Conservation (phyloP, 2,113 vertebrate genomes). For the Chloebia gouldiae region DNA sequence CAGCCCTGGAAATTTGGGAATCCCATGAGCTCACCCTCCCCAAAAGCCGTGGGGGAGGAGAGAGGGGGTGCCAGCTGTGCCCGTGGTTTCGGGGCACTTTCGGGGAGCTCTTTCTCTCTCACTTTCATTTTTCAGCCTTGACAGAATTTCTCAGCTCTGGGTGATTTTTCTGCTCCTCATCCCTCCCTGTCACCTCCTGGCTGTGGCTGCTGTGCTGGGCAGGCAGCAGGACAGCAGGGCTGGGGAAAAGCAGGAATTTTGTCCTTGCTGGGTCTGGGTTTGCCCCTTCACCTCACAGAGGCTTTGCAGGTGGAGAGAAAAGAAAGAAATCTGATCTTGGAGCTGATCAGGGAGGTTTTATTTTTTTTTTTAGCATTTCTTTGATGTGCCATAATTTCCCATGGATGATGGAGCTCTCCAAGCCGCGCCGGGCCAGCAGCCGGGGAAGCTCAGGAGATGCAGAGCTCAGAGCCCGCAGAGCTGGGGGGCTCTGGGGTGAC, state of each 20-base stretch:
- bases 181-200: accelerated
- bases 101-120: neutral
- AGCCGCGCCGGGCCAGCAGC: neutral
- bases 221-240: neutral
- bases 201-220: neutral
- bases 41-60: neutral
- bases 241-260: neutral
- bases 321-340: accelerated
- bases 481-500: neutral
- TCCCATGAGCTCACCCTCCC: neutral
- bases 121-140: neutral
- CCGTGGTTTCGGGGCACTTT: neutral
- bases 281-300: accelerated
- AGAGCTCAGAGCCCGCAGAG: neutral
- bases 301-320: accelerated
- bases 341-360: accelerated
- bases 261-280: neutral
- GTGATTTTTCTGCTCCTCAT: neutral
- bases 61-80: neutral
- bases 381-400: accelerated
- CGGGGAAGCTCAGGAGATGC: neutral
- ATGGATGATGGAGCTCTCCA: neutral
- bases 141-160: neutral
- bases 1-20: neutral
- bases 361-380: neutral